These are phyloP conservation scores for Xiphorhynchus erythropygius DNA, from an alignment of 2,797 vertebrate genomes.

Conservation along the genomic window DNA sequence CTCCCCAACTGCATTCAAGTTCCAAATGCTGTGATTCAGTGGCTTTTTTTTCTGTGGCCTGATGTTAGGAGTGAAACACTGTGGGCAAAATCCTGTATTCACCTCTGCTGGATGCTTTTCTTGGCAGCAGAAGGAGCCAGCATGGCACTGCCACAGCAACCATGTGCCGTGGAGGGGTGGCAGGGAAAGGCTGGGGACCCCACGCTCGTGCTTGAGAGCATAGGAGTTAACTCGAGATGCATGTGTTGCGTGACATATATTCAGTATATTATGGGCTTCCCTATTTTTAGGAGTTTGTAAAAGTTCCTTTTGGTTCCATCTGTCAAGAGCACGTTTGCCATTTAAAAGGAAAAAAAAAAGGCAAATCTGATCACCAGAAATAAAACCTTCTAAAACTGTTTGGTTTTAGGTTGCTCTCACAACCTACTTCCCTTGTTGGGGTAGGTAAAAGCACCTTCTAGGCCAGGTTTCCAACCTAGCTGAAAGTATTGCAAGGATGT, in stretches of 20 bases:
- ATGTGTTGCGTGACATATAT: not conserved
- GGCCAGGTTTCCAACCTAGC: not conserved
- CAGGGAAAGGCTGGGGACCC: not conserved
- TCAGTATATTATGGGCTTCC: slow-evolving; percentile 9
- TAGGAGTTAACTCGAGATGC: not conserved
- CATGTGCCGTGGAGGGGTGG: not conserved
- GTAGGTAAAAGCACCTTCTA: not conserved
- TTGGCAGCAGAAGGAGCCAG: not conserved
- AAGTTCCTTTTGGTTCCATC: slow-evolving; percentile 60
- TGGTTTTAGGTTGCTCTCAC: not conserved
- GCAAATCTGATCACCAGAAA: slow-evolving; percentile 14
- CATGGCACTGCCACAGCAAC: not conserved
- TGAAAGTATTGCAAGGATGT: not conserved
- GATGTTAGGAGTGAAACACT: not conserved
- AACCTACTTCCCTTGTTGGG: not conserved
- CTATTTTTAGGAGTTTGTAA: slow-evolving; percentile 62
- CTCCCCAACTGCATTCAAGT: not conserved
- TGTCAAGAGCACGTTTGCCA: slow-evolving; percentile 25
- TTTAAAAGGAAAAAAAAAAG: not conserved
- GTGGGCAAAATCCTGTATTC: not conserved
- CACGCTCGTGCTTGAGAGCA: not conserved
- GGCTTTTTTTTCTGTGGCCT: not conserved
- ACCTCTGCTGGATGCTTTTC: not conserved
- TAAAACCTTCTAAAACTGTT: not conserved
- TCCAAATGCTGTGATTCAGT: not conserved